Conservation (phyloP, 2,888 invertebrate species). For the Agrochola lychnidis region DNA sequence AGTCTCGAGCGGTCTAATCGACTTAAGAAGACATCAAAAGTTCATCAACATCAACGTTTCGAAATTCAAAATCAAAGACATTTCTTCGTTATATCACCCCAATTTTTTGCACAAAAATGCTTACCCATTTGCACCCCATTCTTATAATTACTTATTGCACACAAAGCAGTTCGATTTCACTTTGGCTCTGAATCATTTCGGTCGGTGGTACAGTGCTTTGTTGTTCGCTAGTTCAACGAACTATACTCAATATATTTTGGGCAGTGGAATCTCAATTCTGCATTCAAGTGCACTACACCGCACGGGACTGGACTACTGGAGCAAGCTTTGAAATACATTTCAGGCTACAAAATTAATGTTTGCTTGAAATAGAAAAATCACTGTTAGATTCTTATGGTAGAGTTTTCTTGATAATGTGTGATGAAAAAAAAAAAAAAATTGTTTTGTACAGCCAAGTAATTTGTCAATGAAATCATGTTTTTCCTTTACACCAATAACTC, state of each 20-base stretch:
- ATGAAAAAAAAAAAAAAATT: not conserved
- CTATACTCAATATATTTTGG: conserved; percentile 63
- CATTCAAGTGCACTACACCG: conserved; percentile 47
- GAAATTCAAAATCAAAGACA: not conserved
- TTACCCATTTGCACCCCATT: conserved; percentile 8
- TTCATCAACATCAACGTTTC: not conserved
- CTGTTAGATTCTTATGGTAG: not conserved
- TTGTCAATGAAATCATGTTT: not conserved
- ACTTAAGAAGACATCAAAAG: not conserved
- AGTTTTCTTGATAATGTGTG: not conserved
- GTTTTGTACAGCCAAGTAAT: not conserved
- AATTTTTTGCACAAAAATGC: not conserved
- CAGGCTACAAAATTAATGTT: conserved; percentile 22
- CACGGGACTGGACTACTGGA: conserved; percentile 6
- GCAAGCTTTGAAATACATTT: conserved; percentile 37
- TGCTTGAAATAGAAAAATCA: not conserved
- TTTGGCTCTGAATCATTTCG: conserved; percentile 69
- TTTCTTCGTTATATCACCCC: not conserved
- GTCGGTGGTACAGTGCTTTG: conserved; percentile 65
- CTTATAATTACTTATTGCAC: conserved; percentile 41
- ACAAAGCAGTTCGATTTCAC: conserved; percentile 62
- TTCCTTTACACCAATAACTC: not conserved
- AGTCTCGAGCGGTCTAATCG: conserved; percentile 5
- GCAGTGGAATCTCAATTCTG: conserved; percentile 54
- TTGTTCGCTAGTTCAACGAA: conserved; percentile 67